Base-by-base conservation (phyloP, 1,140 invertebrate genomes). In the Neotoxoptera formosana region DNA sequence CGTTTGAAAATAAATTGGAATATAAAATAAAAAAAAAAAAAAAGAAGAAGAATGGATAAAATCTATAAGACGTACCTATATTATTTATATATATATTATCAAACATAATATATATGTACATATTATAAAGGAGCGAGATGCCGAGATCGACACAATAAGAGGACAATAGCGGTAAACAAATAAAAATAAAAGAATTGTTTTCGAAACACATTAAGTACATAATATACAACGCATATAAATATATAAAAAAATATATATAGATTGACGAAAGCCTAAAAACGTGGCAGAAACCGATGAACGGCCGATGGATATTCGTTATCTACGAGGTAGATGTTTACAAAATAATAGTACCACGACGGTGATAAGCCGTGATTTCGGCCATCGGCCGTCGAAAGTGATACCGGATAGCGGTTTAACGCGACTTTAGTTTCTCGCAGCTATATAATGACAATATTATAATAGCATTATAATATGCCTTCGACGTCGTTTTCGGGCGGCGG, bases 1-100 rank as follows among this genome's bases (percentile, higher is more conserved):
- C n/a, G 86, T 51, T 88, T n/a, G n/a, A 48, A 51, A 88, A 51
- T 88, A 88, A 88, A 88, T 88, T 48, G 45, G 48, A 88, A 88
- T 25, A 51, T 9, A 88, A 88, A 87, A 87, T 9, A 47, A 41
- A 41, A 25, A 84, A 86, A 47, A 14, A 87, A 30, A 11, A 76
- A 14, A 76, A 76, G 60, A 11, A 76, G n/a, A 76, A 76, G 60
- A 76, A n/a, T 17, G n/a, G 14, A 76, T 76, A 76, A 76, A 76
- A 76, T 76, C 60, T 34, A 76, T n/a, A 67, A 67, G 25, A 67
- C 60, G 30, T 67, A 14, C 25, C 30, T 67, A 30, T 67, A 67
- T 30, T 67, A 14, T 67, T 14, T 67, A n/a, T 67, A 67, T 30
- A 60, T 51, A 47, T 51, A 51, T 14, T 67, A n/a, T 60, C 30